These are phyloP conservation scores for Euura saliciscinereae DNA, from an alignment of 1,140 invertebrate species.

Conservation along the genomic window DNA sequence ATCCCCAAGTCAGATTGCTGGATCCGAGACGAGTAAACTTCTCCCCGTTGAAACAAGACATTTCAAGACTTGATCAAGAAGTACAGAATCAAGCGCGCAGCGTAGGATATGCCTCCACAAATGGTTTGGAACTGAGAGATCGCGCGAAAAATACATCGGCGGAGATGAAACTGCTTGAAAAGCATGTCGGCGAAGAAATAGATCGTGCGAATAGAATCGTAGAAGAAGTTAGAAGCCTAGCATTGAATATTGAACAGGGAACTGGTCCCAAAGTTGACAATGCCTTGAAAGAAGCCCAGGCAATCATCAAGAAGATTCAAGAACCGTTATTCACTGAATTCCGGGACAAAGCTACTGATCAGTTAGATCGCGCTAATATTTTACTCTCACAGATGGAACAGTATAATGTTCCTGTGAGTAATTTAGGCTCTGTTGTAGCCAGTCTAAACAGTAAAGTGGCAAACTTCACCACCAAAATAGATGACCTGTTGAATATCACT, in stretches of 20 bases:
- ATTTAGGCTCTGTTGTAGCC: conserved; percentile 63
- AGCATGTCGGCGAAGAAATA: conserved; percentile 60
- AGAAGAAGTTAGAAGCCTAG: conserved; percentile 69
- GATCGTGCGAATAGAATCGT: conserved; percentile 65
- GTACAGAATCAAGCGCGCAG: conserved; percentile 65
- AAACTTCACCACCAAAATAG: conserved; percentile 69
- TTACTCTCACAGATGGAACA: conserved; percentile 71
- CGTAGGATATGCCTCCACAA: conserved; percentile 57
- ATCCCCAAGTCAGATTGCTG: conserved; percentile 69
- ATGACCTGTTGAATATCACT: conserved; percentile 75
- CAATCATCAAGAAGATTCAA: conserved; percentile 72
- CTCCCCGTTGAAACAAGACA: conserved; percentile 62
- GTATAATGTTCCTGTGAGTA: conserved; percentile 71
- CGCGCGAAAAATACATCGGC: conserved; percentile 62
- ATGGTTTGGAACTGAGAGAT: conserved; percentile 59
- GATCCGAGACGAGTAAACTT: conserved; percentile 71
- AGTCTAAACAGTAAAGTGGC: conserved; percentile 64
- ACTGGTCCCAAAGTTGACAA: conserved; percentile 76
- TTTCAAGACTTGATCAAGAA: conserved; percentile 65
- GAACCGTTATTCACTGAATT: conserved; percentile 61
- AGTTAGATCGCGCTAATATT: conserved; percentile 66
- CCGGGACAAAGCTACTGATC: conserved; percentile 61
- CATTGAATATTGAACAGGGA: conserved; percentile 69
- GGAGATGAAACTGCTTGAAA: conserved; percentile 62
- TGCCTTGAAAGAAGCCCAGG: conserved; percentile 74